Conservation (phyloP, 2,888 invertebrate species). For the Spatulosminthurus flaviceps region DNA sequence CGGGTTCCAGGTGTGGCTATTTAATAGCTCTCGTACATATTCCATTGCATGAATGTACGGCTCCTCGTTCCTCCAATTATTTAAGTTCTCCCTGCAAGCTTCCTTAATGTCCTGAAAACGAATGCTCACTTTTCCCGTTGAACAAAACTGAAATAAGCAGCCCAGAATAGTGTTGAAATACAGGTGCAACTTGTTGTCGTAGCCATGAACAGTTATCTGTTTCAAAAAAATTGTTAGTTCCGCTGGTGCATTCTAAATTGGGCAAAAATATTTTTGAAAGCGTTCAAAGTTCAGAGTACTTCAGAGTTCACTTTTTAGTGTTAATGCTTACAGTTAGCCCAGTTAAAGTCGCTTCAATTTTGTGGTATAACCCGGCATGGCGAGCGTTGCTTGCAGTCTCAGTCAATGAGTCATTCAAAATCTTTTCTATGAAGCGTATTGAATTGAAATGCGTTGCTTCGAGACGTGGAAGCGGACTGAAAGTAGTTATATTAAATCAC, state of each 20-base stretch:
- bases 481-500: too few relatives aligned
- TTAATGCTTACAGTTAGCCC: constrained; percentile 26
- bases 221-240: neutral
- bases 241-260: too few relatives aligned
- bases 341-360: constrained; percentile 28
- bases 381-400: constrained; percentile 23
- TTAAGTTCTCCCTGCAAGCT: constrained; percentile 77
- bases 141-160: constrained; percentile 79
- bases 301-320: neutral
- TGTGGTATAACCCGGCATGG: constrained; percentile 23
- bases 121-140: constrained; percentile 74
- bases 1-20: constrained; percentile 88
- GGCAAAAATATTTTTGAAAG: too few relatives aligned
- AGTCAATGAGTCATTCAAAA: neutral
- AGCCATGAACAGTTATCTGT: constrained; percentile 84
- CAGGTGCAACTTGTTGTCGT: constrained; percentile 86
- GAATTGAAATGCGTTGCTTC: constrained; percentile 20
- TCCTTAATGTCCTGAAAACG: constrained; percentile 87
- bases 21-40: constrained; percentile 72
- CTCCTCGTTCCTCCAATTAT: constrained; percentile 91
- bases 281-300: too few relatives aligned
- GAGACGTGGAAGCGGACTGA: constrained; percentile 78
- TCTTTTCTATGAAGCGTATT: constrained; percentile 24
- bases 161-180: constrained; percentile 86
- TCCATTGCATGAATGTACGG: constrained; percentile 37